Conservation (phyloP, 2,113 vertebrate species). For the Hylia prasina region DNA sequence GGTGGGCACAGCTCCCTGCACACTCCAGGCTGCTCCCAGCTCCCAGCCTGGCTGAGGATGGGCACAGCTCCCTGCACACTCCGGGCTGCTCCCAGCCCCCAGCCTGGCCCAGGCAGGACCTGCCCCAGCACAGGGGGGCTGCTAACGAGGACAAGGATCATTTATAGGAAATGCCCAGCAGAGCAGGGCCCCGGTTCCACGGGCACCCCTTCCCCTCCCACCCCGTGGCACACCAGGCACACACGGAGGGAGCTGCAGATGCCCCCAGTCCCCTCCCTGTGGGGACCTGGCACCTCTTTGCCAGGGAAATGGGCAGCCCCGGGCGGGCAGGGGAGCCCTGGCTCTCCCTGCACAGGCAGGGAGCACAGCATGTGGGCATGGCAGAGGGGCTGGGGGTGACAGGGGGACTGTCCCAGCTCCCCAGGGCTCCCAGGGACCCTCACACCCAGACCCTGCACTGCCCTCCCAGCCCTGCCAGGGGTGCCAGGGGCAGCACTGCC, state of each 20-base stretch:
- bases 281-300: background rate
- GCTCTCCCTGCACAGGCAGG: background rate
- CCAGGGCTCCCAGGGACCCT: background rate
- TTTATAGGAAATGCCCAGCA: rapidly evolving
- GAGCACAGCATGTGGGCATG: rapidly evolving
- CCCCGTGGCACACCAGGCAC: rapidly evolving
- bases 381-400: rapidly evolving
- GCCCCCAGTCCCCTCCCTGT: background rate
- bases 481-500: rapidly evolving
- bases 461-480: background rate
- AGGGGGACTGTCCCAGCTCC: rapidly evolving
- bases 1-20: background rate
- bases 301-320: background rate
- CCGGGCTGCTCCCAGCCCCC: background rate
- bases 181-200: rapidly evolving
- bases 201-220: background rate
- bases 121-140: rapidly evolving
- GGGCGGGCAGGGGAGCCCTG: background rate
- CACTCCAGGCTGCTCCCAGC: background rate
- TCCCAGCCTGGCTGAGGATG: background rate
- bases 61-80: background rate
- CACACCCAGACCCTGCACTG: rapidly evolving
- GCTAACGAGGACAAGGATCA: rapidly evolving
- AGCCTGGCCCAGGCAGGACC: background rate
- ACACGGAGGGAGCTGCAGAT: background rate